Conservation (phyloP, 2,113 vertebrate genomes). For the Mola mola region DNA sequence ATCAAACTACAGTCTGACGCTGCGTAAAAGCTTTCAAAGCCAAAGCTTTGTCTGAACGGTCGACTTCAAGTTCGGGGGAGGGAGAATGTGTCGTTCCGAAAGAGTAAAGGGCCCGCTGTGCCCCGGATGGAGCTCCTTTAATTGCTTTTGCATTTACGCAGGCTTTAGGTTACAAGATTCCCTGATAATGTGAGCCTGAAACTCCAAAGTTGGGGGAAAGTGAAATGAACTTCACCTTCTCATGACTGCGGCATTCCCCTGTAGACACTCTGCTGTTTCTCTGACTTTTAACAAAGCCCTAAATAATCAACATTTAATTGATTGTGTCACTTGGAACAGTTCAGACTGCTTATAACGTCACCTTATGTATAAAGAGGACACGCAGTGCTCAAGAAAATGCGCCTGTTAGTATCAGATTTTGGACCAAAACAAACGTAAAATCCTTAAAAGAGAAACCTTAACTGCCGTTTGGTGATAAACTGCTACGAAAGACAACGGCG, state of each 20-base stretch:
- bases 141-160: slow-evolving; percentile 65
- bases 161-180: slow-evolving; percentile 52
- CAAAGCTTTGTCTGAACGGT: slow-evolving; percentile 78
- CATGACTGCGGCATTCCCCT: neutral
- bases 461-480: too few species aligned
- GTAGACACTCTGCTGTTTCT: too few species aligned
- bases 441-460: too few species aligned
- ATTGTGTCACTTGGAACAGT: too few species aligned
- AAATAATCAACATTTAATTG: too few species aligned
- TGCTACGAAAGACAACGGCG: too few species aligned
- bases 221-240: slow-evolving; percentile 48
- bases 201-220: neutral
- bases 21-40: slow-evolving; percentile 69
- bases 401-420: too few species aligned
- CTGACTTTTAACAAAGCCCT: too few species aligned
- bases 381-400: too few species aligned
- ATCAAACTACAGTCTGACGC: slow-evolving; percentile 37
- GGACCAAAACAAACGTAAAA: too few species aligned
- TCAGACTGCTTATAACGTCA: too few species aligned
- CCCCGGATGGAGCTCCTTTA: slow-evolving; percentile 75
- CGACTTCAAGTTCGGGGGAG: slow-evolving; percentile 85
- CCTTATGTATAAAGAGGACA: too few species aligned
- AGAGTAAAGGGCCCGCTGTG: slow-evolving; percentile 63
- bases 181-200: slow-evolving; percentile 32
- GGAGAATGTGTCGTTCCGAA: slow-evolving; percentile 59